Percentiles rank a stretch among this genome's conserved stretches.
phyloP scores from a whole-genome alignment of 2,113 vertebrate species.

The Pseudorhombus dupliciocellatus region DNA sequence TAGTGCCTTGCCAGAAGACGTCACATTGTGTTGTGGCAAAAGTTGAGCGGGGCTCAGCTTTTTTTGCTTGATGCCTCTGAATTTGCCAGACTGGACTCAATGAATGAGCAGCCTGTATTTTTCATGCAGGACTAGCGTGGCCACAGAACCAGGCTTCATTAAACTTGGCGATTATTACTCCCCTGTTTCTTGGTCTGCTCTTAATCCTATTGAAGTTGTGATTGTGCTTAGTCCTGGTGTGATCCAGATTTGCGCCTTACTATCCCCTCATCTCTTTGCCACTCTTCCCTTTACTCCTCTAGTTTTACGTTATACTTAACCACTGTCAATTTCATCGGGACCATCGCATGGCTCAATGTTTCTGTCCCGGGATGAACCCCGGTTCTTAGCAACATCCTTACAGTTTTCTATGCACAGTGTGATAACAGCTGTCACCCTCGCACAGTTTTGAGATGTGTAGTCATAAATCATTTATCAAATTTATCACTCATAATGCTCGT shows the following conservation, averaged over 20 bases:
- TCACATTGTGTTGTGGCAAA: constrained; percentile 23
- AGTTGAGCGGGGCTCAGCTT: constrained; percentile 1
- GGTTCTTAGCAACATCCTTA: constrained; percentile 12
- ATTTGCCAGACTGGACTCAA: constrained; percentile 28
- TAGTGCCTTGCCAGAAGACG: not conserved
- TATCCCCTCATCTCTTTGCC: not conserved
- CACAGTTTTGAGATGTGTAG: constrained; percentile 29
- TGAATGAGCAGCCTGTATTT: constrained; percentile 18
- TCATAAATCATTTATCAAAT: constrained; percentile 42
- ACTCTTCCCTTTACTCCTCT: constrained; percentile 3
- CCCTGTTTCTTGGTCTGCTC: constrained; percentile 16
- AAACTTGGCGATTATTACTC: constrained; percentile 7
- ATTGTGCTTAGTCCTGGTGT: constrained; percentile 11
- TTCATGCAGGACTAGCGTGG: not conserved
- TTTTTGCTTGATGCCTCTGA: not conserved
- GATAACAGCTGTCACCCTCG: constrained; percentile 39
- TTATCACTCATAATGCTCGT: constrained; percentile 18
- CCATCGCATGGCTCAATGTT: constrained; percentile 39
- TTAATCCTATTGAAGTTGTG: constrained; percentile 42
- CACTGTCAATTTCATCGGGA: constrained; percentile 22
- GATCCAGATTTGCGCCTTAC: constrained; percentile 29
- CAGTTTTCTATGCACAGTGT: constrained; percentile 33
- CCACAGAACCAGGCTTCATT: constrained; percentile 19
- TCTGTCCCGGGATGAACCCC: constrained; percentile 5
- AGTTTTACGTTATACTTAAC: constrained; percentile 28